Evolutionary conservation across 2,888 invertebrate species (phyloP).

Genomic region (Smittia aterrima): DNA sequence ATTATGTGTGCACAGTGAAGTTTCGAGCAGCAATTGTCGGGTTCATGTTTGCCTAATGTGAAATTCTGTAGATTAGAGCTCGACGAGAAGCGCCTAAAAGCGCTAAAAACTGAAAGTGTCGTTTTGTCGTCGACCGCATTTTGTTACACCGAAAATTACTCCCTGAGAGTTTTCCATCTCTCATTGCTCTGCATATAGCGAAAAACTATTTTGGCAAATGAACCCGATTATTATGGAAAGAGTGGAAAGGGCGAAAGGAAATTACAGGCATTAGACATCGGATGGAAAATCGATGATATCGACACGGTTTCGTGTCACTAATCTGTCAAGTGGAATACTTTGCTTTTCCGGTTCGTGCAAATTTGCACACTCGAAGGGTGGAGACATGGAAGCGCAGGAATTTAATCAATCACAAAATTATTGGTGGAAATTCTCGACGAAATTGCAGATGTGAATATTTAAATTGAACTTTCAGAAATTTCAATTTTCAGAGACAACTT

Average conservation of each 20-base stretch:
- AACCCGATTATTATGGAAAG: slow-evolving; percentile 2
- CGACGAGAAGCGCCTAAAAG: not conserved
- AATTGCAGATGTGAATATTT: not conserved
- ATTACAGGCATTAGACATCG: slow-evolving; percentile 12
- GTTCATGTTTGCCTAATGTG: slow-evolving; percentile 19
- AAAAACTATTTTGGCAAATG: not conserved
- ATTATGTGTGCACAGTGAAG: not conserved
- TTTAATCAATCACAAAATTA: slow-evolving; percentile 32
- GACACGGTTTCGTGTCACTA: slow-evolving; percentile 29
- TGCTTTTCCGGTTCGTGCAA: not conserved
- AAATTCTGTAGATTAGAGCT: slow-evolving; percentile 10
- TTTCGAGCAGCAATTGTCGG: not conserved
- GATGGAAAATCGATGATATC: slow-evolving; percentile 31
- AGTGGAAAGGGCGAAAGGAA: not conserved
- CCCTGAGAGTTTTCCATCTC: slow-evolving; percentile 7
- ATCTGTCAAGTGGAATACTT: slow-evolving; percentile 38
- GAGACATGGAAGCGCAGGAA: not conserved
- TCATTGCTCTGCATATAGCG: not conserved
- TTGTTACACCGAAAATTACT: slow-evolving; percentile 32
- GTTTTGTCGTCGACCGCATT: slow-evolving; percentile 31
- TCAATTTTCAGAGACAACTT: not conserved
- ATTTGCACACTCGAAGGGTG: not conserved
- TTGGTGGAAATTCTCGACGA: slow-evolving; percentile 19
- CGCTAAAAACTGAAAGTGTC: slow-evolving; percentile 10
- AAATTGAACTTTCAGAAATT: not conserved